phyloP scores from a whole-genome alignment of 2,797 vertebrate genomes.

The Anolis apletophallus region DNA sequence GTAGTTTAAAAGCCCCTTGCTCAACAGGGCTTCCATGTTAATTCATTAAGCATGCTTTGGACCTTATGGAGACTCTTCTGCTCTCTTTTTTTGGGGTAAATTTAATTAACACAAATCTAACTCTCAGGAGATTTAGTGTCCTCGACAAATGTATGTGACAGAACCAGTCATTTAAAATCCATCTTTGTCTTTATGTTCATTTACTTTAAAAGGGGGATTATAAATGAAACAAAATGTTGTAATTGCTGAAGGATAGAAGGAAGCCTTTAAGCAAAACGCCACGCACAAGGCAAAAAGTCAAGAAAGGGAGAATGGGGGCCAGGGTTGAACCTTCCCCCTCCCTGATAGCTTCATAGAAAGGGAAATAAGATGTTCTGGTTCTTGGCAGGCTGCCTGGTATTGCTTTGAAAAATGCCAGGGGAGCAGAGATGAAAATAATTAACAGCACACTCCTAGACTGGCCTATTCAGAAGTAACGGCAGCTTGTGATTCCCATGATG shows the following conservation, averaged over 20 bases:
- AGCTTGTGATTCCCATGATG: too few relatives aligned
- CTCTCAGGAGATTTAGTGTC: constrained; percentile 68
- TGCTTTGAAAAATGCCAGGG: background rate
- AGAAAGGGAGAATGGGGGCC: constrained; percentile 2
- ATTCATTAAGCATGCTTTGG: constrained; percentile 75
- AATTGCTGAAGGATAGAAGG: constrained; percentile 34
- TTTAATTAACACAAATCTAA: constrained; percentile 75
- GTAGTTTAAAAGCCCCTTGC: constrained; percentile 74
- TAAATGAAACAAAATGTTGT: constrained; percentile 56
- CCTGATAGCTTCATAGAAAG: background rate
- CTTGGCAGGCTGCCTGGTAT: background rate
- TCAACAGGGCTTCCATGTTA: constrained; percentile 70
- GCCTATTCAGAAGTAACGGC: background rate
- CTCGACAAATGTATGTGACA: constrained; percentile 61
- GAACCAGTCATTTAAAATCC: constrained; percentile 70
- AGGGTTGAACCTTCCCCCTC: background rate
- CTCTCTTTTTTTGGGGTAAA: constrained; percentile 7
- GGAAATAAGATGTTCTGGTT: background rate
- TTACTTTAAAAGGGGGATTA: constrained; percentile 62
- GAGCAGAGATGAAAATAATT: background rate
- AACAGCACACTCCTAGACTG: background rate
- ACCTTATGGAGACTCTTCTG: constrained; percentile 61
- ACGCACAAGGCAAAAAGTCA: constrained; percentile 17
- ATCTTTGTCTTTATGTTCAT: constrained; percentile 68
- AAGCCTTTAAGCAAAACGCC: constrained; percentile 34